Evolutionary conservation across 2,797 vertebrate genomes (phyloP), one percentile per base, ranked within the genome.

Genomic region (Hippocampus kuda): DNA sequence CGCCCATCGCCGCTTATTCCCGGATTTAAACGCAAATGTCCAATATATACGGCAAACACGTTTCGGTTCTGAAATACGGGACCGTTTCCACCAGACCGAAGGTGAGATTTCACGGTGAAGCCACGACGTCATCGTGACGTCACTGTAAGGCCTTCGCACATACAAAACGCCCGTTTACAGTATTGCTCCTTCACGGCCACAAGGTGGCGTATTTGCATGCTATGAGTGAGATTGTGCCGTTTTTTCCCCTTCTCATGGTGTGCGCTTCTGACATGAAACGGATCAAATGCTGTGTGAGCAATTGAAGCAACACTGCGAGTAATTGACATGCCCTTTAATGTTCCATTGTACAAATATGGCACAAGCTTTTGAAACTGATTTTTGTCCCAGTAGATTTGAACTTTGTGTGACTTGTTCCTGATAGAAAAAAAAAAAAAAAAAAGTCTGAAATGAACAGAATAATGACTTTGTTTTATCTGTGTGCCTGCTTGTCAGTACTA

Each of bases 401-500:
- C 6, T 38, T 38, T 38, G 7, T 38, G 34, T 7, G 6, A 38
- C 8, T 51, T 51, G 6, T 51, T 51, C 6, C 5, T 9, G 48
- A 46, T 13, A 5, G 13, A 48, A 16, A 48, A 8, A 48, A 48
- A 48, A 16, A 46, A 1, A 1, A 51, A 63, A 34, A 4, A 41
- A 63, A n/a, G 34, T 42, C 11, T 41, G 30, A 41, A 22, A 54
- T 56, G 27, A 71, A 56, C 24, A 13, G 26, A n/a, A 5, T 59
- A 8, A 3, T 30, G 69, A 4, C 61, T 7, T 42, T 13, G 75
- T 68, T 77, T 13, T 72, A 41, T 27, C n/a, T 67, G 69, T 18
- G 15, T 65, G 15, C 22, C 44, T 79, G 38, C 9, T 78, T 49
- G 60, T 68, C 72, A 92, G 91, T 64, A 64, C 72, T 91, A 86